Conservation (phyloP, 2,888 invertebrate species). For the Trypoxylon attenuatum region DNA sequence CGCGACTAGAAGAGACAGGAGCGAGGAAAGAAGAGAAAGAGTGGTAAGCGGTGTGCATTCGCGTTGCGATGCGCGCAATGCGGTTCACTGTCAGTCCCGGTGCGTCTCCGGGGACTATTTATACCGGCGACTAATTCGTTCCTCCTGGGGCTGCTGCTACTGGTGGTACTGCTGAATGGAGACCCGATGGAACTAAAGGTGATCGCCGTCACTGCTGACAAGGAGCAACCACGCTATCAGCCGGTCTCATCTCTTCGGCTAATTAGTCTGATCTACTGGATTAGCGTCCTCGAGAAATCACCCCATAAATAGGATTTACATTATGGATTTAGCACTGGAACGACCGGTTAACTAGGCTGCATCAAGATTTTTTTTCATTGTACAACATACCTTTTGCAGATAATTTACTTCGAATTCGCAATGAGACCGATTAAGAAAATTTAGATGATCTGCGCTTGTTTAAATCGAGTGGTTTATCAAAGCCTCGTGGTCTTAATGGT, state of each 20-base stretch:
- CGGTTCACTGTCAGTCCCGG: conserved; percentile 19
- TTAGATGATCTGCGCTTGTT: too few species aligned
- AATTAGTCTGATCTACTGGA: conserved; percentile 22
- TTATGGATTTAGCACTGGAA: too few species aligned
- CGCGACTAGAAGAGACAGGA: not conserved
- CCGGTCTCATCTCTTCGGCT: conserved; percentile 14
- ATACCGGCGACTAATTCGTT: conserved; percentile 59
- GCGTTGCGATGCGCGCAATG: conserved; percentile 15
- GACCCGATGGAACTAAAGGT: conserved; percentile 37
- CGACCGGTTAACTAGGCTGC: too few species aligned
- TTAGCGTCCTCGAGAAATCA: too few species aligned
- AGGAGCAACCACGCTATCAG: conserved; percentile 20
- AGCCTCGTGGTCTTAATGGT: too few species aligned
- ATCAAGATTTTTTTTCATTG: too few species aligned
- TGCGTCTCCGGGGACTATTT: conserved; percentile 51
- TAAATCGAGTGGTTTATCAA: too few species aligned
- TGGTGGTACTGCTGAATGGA: conserved; percentile 34
- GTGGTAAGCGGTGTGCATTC: conserved; percentile 5
- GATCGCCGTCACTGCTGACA: conserved; percentile 25
- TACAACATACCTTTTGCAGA: too few species aligned
- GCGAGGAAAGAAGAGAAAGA: not conserved
- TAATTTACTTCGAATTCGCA: too few species aligned
- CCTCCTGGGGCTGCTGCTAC: conserved; percentile 21
- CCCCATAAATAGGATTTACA: too few species aligned
- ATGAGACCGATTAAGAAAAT: too few species aligned